A percentile compares a stretch with the other conserved stretches of the same genome.
These are phyloP conservation scores for Reinhardtius hippoglossoides DNA, from an alignment of 2,113 vertebrate species.

Conservation along the genomic window DNA sequence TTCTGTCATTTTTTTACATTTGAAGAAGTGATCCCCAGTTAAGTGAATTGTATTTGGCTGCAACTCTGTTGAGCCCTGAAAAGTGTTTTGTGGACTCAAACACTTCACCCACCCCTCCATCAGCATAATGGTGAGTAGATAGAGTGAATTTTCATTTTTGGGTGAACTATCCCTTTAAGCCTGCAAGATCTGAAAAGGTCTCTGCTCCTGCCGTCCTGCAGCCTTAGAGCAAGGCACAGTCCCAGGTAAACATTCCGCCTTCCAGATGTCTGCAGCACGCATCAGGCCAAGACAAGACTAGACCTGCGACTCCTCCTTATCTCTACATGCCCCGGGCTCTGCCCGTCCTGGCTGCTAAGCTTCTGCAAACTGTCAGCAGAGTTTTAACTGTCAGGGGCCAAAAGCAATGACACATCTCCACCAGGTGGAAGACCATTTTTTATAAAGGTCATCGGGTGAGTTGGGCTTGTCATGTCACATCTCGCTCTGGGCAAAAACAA, in stretches of 20 bases:
- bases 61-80: too few species aligned
- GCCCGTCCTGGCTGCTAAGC: conserved; percentile 57
- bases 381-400: conserved; percentile 62
- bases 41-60: too few species aligned
- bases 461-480: conserved; percentile 52
- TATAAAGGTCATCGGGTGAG: conserved; percentile 50
- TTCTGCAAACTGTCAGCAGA: conserved; percentile 59
- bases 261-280: conserved; percentile 81
- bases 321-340: conserved; percentile 54
- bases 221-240: conserved; percentile 70
- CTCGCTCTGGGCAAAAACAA: conserved; percentile 43
- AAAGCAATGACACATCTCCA: conserved; percentile 38
- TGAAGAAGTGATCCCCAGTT: too few species aligned
- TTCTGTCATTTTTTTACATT: too few species aligned
- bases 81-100: too few species aligned
- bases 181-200: neutral
- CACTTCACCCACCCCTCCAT: too few species aligned
- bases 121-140: too few species aligned
- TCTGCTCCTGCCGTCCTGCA: conserved; percentile 41
- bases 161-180: neutral
- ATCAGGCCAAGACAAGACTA: conserved; percentile 85
- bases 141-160: neutral
- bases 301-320: conserved; percentile 83
- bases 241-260: conserved; percentile 80
- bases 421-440: conserved; percentile 42